These are phyloP conservation scores for Lutjanus campechanus DNA, from an alignment of 2,797 vertebrate genomes.

Conservation along the genomic window DNA sequence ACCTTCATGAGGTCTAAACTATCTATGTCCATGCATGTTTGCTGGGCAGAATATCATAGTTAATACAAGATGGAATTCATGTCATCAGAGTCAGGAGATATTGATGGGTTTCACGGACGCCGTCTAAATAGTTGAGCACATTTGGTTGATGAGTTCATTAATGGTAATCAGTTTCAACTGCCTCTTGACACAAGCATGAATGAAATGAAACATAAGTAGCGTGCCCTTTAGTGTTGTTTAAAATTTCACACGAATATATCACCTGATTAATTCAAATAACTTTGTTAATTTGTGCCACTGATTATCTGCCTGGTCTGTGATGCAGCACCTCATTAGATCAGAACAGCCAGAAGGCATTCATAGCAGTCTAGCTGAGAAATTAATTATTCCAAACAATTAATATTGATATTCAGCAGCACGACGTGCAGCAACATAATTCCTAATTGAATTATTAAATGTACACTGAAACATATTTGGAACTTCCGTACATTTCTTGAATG, in stretches of 20 bases:
- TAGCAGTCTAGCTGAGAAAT: conserved; percentile 64
- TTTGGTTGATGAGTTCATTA: conserved; percentile 80
- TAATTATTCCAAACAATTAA: conserved; percentile 73
- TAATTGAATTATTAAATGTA: conserved; percentile 74
- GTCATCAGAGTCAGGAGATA: conserved; percentile 58
- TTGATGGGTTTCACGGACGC: conserved; percentile 63
- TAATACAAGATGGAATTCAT: conserved; percentile 66
- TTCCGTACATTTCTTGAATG: conserved; percentile 1
- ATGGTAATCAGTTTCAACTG: conserved; percentile 70
- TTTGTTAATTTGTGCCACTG: conserved; percentile 79
- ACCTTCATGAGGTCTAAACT: conserved; percentile 57
- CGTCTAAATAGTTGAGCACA: conserved; percentile 64
- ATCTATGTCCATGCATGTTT: conserved; percentile 55
- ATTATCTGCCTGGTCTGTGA: conserved; percentile 78
- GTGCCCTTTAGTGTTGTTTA: conserved; percentile 73
- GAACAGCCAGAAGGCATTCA: conserved; percentile 72
- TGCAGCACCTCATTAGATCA: conserved; percentile 82
- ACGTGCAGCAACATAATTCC: conserved; percentile 51
- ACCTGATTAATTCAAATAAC: conserved; percentile 81
- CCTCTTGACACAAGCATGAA: conserved; percentile 61
- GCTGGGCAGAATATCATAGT: conserved; percentile 58
- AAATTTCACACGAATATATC: conserved; percentile 68
- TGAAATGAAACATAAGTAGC: conserved; percentile 69
- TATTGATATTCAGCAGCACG: conserved; percentile 62
- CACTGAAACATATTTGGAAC: conserved; percentile 19